Conservation (phyloP, 2,797 vertebrate species). For the Tamandua tetradactyla region DNA sequence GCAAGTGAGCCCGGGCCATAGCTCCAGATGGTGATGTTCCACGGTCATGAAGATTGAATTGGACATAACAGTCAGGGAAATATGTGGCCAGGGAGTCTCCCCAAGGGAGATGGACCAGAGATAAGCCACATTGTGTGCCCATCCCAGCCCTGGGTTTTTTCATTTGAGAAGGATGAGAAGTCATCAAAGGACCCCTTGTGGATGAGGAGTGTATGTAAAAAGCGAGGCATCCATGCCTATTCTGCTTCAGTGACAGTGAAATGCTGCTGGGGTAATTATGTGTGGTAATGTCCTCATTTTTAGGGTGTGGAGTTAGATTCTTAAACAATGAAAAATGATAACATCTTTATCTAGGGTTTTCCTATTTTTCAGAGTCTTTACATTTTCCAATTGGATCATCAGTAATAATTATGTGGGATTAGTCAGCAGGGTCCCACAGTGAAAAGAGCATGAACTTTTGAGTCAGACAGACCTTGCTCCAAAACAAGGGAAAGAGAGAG, state of each 20-base stretch:
- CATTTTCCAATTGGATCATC: not conserved
- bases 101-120: not conserved
- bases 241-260: constrained; percentile 25
- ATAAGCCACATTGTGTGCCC: not conserved
- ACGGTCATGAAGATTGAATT: not conserved
- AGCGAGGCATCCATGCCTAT: not conserved
- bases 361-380: constrained; percentile 11
- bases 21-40: not conserved
- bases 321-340: constrained; percentile 2
- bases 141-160: not conserved
- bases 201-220: not conserved
- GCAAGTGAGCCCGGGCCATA: not conserved
- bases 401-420: not conserved
- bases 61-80: not conserved
- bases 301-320: not conserved
- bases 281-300: not conserved
- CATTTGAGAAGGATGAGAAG: not conserved
- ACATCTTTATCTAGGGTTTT: not conserved
- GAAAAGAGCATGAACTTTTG: not conserved
- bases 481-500: not conserved
- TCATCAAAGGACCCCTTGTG: not conserved
- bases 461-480: constrained; percentile 7
- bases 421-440: not conserved
- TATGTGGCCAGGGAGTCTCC: not conserved
- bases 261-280: not conserved